These are phyloP conservation scores for Biston stratarius DNA, from an alignment of 2,888 invertebrate species.

Conservation along the genomic window DNA sequence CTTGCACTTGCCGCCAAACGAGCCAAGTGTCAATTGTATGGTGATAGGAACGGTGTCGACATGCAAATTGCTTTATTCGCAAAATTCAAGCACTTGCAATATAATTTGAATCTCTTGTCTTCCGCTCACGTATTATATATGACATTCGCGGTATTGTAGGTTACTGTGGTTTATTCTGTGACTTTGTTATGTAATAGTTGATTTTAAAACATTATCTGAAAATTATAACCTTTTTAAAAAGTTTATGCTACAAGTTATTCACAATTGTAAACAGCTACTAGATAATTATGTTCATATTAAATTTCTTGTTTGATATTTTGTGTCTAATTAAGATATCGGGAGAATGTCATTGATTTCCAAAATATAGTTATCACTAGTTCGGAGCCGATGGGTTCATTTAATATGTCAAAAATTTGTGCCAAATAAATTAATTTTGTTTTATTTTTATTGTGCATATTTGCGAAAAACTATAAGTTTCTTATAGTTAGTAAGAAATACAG, in stretches of 20 bases:
- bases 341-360: no score
- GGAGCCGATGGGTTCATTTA: no score
- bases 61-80: constrained; percentile 30
- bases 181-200: not conserved
- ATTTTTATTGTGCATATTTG: no score
- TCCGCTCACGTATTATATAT: constrained; percentile 11
- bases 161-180: not conserved
- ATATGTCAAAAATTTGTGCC: no score
- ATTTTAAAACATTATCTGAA: not conserved
- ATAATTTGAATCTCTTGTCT: constrained; percentile 22
- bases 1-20: constrained; percentile 26
- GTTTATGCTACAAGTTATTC: not conserved
- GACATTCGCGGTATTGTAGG: not conserved
- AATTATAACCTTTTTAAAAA: not conserved
- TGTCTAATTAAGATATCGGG: no score
- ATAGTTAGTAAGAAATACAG: no score
- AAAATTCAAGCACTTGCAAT: constrained; percentile 33
- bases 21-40: constrained; percentile 35
- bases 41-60: constrained; percentile 15
- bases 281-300: no score
- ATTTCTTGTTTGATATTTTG: no score
- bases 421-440: no score
- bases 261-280: not conserved
- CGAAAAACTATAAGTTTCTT: no score
- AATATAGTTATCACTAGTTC: no score